These are phyloP conservation scores for Tapirus indicus DNA, from an alignment of 2,797 vertebrate genomes.

Conservation along the genomic window DNA sequence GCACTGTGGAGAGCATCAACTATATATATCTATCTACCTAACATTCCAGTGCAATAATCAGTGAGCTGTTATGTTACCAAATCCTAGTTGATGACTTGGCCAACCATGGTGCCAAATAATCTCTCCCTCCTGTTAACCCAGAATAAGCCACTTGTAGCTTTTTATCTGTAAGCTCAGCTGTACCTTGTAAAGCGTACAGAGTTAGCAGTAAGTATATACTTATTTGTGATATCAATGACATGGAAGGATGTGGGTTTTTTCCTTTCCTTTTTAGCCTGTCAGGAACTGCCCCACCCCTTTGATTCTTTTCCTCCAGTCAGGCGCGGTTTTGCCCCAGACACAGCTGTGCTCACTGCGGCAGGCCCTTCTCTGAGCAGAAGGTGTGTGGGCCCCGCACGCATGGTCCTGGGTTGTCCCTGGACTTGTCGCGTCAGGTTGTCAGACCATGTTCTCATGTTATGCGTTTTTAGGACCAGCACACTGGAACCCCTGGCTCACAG, in stretches of 20 bases:
- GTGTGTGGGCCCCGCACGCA: fast-evolving
- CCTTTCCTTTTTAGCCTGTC: neutral
- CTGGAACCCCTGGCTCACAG: neutral
- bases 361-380: neutral
- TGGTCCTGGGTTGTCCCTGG: neutral
- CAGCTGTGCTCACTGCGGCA: neutral
- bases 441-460: neutral
- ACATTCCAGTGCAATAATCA: neutral
- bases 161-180: conserved; percentile 12
- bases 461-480: neutral
- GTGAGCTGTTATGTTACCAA: neutral
- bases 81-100: neutral
- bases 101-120: neutral
- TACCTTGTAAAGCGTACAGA: neutral
- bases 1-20: neutral
- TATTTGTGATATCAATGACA: conserved; percentile 32
- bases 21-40: neutral
- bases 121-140: neutral
- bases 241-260: neutral
- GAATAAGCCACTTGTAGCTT: neutral
- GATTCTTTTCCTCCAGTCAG: neutral
- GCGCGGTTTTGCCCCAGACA: neutral
- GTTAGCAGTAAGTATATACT: neutral
- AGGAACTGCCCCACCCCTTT: neutral
- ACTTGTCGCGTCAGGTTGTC: too few relatives aligned